A percentile compares a stretch with the other conserved stretches of the same genome.
Conservation (phyloP, 2,888 invertebrate species). For the Fragum whitleyi region DNA sequence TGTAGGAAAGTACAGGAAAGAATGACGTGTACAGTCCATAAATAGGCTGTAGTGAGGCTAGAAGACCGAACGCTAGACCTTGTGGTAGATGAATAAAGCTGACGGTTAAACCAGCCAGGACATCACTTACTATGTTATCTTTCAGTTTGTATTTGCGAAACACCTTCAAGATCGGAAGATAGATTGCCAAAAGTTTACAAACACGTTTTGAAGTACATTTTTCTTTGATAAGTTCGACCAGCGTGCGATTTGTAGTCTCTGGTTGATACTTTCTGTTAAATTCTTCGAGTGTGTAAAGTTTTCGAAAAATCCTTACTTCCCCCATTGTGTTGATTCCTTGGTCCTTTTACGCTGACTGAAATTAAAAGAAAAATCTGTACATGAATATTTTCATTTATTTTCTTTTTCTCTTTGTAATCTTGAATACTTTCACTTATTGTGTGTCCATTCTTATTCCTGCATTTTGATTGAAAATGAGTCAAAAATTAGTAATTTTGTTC, state of each 20-base stretch:
- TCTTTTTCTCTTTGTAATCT: too few relatives aligned
- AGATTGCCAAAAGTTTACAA: slow-evolving; percentile 18
- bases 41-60: slow-evolving; percentile 75
- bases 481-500: too few relatives aligned
- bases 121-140: slow-evolving; percentile 72
- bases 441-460: too few relatives aligned
- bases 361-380: too few relatives aligned
- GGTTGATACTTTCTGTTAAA: slow-evolving; percentile 2
- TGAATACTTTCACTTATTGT: too few relatives aligned
- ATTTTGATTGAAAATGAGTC: too few relatives aligned
- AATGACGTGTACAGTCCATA: slow-evolving; percentile 78
- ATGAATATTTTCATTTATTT: too few relatives aligned
- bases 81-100: slow-evolving; percentile 82
- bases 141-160: slow-evolving; percentile 68
- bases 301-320: neutral
- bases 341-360: too few relatives aligned
- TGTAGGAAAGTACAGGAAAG: slow-evolving; percentile 76
- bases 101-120: slow-evolving; percentile 78
- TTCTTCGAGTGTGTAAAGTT: slow-evolving; percentile 9
- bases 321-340: neutral
- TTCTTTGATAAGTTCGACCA: neutral
- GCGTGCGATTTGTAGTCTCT: neutral
- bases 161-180: slow-evolving; percentile 63
- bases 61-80: slow-evolving; percentile 78
- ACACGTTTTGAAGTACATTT: slow-evolving; percentile 3